Evolutionary conservation across 1,140 invertebrate species (phyloP).

Genomic region (Neotoxoptera formosana): DNA sequence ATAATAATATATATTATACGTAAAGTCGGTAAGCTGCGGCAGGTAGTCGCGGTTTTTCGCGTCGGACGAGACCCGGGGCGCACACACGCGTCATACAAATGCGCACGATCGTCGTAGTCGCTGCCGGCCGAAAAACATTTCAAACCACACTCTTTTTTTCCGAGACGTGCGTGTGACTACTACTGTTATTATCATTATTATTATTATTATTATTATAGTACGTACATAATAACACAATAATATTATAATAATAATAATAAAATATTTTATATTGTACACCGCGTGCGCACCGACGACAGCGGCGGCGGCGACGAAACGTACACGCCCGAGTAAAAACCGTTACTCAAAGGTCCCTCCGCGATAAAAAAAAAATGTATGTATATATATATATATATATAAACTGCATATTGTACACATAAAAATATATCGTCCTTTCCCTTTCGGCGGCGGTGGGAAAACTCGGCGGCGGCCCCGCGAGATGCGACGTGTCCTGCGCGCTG

Average conservation of each 20-base stretch:
- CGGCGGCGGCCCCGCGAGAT: conserved; percentile 18
- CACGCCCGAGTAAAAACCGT: conserved; percentile 45
- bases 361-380: not conserved
- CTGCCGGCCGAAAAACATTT: not conserved
- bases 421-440: conserved; percentile 37
- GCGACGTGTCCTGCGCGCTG: not conserved
- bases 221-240: not conserved
- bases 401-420: not conserved
- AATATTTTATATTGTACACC: not conserved
- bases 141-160: not conserved
- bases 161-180: not conserved
- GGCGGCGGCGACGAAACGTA: not conserved
- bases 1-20: no score
- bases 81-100: not conserved
- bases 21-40: no score
- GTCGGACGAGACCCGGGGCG: not conserved
- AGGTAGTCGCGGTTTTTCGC: not conserved
- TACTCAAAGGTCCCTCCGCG: conserved; percentile 43
- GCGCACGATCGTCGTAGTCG: not conserved
- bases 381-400: not conserved
- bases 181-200: not conserved
- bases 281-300: no score
- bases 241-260: not conserved
- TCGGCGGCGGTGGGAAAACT: conserved; percentile 41
- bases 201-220: not conserved